phyloP scores from a whole-genome alignment of 2,113 vertebrate genomes.

The Motacilla tschutschensis region DNA sequence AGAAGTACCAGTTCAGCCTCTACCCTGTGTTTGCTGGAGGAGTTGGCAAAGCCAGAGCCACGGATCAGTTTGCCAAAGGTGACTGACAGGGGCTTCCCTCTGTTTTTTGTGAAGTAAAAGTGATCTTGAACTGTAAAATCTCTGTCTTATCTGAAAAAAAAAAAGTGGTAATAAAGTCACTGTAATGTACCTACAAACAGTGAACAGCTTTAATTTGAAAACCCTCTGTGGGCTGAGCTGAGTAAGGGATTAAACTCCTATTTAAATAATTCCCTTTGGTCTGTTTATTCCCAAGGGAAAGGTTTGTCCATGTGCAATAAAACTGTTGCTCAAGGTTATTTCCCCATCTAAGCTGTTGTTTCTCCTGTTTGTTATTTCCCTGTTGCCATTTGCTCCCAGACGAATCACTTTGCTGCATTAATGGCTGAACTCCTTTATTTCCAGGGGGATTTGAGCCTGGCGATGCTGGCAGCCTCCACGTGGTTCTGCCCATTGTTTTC shows the following conservation, averaged over 20 bases:
- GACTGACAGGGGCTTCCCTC: not conserved
- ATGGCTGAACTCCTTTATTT: slow-evolving; percentile 32
- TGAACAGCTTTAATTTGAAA: not conserved
- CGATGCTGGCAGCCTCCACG: slow-evolving; percentile 69
- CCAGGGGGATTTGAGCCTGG: slow-evolving; percentile 65
- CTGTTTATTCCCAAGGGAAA: not conserved
- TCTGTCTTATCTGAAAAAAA: not conserved
- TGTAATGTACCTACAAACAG: not conserved
- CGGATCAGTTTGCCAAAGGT: slow-evolving; percentile 76
- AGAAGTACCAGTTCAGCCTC: slow-evolving; percentile 84
- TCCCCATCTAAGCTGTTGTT: not conserved
- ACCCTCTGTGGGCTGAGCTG: not conserved
- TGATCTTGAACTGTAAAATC: not conserved
- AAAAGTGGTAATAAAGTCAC: not conserved
- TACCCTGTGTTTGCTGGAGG: slow-evolving; percentile 86
- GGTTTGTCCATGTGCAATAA: not conserved
- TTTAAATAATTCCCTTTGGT: not conserved
- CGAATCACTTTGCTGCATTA: not conserved
- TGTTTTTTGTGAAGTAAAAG: not conserved
- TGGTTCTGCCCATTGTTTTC: slow-evolving; percentile 80
- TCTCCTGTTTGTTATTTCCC: not conserved
- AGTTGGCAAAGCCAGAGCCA: slow-evolving; percentile 77
- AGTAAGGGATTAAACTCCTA: not conserved
- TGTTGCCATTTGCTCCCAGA: not conserved
- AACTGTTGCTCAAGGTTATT: not conserved